Evolutionary conservation across 1,140 invertebrate species (phyloP).

Genomic region (Sarcophaga peregrina): DNA sequence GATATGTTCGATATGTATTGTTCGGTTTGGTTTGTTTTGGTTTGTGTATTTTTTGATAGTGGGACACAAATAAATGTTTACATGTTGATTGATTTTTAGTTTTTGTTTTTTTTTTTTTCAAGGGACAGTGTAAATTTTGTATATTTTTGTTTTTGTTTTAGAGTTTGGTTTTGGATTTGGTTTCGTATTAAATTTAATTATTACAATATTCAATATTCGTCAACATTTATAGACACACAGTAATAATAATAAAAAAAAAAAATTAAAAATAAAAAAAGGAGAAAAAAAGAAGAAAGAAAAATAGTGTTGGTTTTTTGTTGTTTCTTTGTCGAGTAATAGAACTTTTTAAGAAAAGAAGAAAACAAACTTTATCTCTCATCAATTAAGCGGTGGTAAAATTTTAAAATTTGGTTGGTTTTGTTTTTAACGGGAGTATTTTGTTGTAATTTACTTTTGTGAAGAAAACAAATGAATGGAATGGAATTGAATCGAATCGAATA

Average conservation of each 20-base stretch:
- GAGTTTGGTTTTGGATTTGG: conserved; percentile 18
- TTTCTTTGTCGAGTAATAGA: conserved; percentile 5
- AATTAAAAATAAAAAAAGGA: conserved; percentile 35
- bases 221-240: conserved; percentile 36
- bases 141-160: conserved; percentile 30
- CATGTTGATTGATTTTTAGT: not conserved
- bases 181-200: conserved; percentile 41
- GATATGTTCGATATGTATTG: not conserved
- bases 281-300: conserved; percentile 42
- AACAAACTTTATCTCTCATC: not conserved
- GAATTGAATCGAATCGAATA: not conserved
- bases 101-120: conserved; percentile 40
- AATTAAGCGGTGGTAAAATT: conserved; percentile 9
- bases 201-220: conserved; percentile 35
- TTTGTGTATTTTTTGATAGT: conserved; percentile 15
- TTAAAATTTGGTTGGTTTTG: not conserved
- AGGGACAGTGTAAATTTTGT: conserved; percentile 23
- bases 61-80: conserved; percentile 8
- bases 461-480: conserved; percentile 30
- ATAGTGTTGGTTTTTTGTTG: conserved; percentile 41
- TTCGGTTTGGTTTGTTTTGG: conserved; percentile 51
- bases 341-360: not conserved
- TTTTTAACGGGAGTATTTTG: not conserved
- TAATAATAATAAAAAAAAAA: conserved; percentile 31
- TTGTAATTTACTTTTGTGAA: conserved; percentile 4